phyloP scores from a whole-genome alignment of 2,113 vertebrate species.

The Nothobranchius furzeri region DNA sequence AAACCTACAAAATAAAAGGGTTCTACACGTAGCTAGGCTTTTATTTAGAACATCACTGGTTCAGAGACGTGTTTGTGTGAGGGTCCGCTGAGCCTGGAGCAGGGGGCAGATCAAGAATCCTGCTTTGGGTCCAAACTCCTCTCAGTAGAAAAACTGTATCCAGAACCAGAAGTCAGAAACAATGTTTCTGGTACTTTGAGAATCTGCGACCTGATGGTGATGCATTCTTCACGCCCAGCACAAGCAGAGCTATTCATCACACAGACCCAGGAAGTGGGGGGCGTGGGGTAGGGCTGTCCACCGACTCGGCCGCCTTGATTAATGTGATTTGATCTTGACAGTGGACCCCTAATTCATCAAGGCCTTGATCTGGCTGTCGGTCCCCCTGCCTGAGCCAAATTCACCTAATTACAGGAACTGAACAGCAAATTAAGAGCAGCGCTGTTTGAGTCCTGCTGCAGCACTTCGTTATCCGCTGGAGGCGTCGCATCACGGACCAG shows the following conservation, averaged over 20 bases:
- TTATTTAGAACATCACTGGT: too few relatives aligned
- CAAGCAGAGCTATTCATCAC: slow-evolving; percentile 81
- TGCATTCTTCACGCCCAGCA: slow-evolving; percentile 73
- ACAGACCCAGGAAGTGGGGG: slow-evolving; percentile 37
- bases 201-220: slow-evolving; percentile 81
- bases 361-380: slow-evolving; percentile 82
- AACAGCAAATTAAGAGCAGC: slow-evolving; percentile 84
- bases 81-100: too few relatives aligned
- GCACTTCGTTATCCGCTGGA: slow-evolving; percentile 76
- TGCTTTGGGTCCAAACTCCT: slow-evolving; percentile 9
- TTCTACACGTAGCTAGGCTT: too few relatives aligned
- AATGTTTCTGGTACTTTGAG: slow-evolving; percentile 62
- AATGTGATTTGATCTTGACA: slow-evolving; percentile 86
- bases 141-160: too few relatives aligned
- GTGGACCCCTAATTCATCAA: slow-evolving; percentile 88
- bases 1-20: too few relatives aligned
- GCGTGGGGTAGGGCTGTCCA: slow-evolving; percentile 52
- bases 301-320: slow-evolving; percentile 84
- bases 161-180: slow-evolving; percentile 26
- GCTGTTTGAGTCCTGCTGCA: slow-evolving; percentile 78
- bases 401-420: slow-evolving; percentile 88
- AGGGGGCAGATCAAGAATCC: neutral
- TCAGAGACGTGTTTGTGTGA: too few relatives aligned
- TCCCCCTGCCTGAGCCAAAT: slow-evolving; percentile 82
- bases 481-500: slow-evolving; percentile 80